phyloP scores from a whole-genome alignment of 2,113 vertebrate genomes.

The Protobothrops mucrosquamatus region DNA sequence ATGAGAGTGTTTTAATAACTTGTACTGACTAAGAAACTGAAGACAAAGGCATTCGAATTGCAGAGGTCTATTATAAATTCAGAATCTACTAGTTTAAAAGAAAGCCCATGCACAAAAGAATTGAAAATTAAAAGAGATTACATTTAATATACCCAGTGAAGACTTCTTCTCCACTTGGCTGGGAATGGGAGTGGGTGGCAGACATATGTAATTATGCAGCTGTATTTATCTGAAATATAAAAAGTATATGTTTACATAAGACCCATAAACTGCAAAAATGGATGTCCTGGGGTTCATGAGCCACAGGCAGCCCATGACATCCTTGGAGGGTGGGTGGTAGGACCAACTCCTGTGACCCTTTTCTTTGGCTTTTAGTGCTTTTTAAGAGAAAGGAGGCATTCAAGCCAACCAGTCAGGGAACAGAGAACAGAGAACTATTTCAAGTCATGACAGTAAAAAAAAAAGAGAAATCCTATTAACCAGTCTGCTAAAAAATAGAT shows the following conservation, averaged over 20 bases:
- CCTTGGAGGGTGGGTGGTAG: too few species aligned
- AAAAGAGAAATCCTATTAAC: not conserved
- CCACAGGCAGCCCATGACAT: too few species aligned
- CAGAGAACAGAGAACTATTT: not conserved
- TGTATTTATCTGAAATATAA: not conserved
- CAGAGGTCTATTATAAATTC: not conserved
- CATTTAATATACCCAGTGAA: not conserved
- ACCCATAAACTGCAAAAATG: not conserved
- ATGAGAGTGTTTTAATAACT: constrained; percentile 14
- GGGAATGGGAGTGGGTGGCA: not conserved
- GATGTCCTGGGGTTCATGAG: not conserved
- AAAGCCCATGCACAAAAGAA: not conserved
- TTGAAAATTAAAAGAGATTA: not conserved
- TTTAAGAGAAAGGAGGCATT: not conserved
- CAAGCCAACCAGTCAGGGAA: not conserved
- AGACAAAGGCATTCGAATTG: constrained; percentile 16
- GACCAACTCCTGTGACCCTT: not conserved
- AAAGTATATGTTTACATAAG: not conserved
- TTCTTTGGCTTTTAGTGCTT: not conserved
- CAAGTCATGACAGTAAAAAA: not conserved
- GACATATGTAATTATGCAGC: not conserved
- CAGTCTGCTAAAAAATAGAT: not conserved
- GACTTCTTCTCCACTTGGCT: not conserved
- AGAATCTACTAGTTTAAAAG: not conserved
- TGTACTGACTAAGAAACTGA: not conserved